Evolutionary conservation across 2,888 invertebrate species (phyloP), one percentile per base, ranked within the genome.

Genomic region (Noctua pronuba): DNA sequence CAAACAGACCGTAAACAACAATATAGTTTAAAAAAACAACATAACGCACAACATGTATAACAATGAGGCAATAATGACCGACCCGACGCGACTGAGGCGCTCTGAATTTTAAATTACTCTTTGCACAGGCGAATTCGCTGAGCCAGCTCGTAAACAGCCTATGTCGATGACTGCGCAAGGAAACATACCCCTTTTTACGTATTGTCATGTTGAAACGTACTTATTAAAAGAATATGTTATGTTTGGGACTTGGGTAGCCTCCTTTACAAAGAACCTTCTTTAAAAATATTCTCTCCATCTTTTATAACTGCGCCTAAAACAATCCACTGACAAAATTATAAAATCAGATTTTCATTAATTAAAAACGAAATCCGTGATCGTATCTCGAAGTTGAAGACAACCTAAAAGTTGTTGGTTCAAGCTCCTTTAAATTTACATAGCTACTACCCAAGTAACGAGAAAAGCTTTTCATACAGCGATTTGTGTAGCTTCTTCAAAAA

Each of bases 21-120:
- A 85, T 81, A 80, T 80, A 80, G 77, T 84, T 86, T 60, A 28
- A 77, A 80, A 86, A 86, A 83, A 79, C 80, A 87, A 89, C 85
- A 85, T 84, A 87, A 85, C 82, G 69, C 82, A 88, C 73, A 84
- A 71, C 77, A 79, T 87, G 88, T 86, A 88, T 89, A 91, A 91
- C 91, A 91, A 93, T 91, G 91, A 91, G 94, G 92, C 91, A 94
- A 94, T 95, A 94, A 95, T 93, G 94, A 93, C 89, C 90, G 91
- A 91, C 81, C 87, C 91, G 88, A 88, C 88, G 91, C 92, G 91
- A 91, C 94, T 90, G 92, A 90, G 92, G 91, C 92, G 92, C 91
- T 94, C 93, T 94, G 95, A 95, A 95, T 95, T 96, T 95, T 93
- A 95, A 96, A 96, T 96, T 94, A 95, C 94, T 94, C 93, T 94